A percentile compares a stretch with the other conserved stretches of the same genome.
Conservation (phyloP, 1,140 invertebrate species). For the Hylaeus volcanicus region DNA sequence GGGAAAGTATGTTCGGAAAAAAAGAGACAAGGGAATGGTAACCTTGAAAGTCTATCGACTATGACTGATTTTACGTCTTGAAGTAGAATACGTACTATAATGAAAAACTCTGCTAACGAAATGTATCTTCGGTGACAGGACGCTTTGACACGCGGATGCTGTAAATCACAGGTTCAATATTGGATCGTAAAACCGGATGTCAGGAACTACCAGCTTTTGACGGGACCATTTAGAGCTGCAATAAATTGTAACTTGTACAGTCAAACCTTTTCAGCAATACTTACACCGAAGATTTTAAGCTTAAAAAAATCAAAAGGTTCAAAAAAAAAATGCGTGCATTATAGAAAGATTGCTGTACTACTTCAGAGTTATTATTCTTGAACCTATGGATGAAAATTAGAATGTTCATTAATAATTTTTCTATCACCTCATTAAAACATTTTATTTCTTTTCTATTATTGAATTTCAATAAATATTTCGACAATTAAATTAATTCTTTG, state of each 20-base stretch:
- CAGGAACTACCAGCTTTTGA: constrained; percentile 66
- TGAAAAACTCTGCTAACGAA: constrained; percentile 26
- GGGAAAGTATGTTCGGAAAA: constrained; percentile 19
- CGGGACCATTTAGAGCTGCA: constrained; percentile 53
- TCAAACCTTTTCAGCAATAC: background rate
- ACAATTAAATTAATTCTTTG: too few relatives aligned
- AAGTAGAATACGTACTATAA: constrained; percentile 39
- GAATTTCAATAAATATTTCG: too few relatives aligned
- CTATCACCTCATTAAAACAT: too few relatives aligned
- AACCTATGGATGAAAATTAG: too few relatives aligned
- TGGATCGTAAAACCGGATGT: constrained; percentile 72
- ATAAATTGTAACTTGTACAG: constrained; percentile 54
- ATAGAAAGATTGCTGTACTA: too few relatives aligned
- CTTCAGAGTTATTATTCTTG: too few relatives aligned
- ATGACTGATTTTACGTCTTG: constrained; percentile 52
- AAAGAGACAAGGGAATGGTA: background rate
- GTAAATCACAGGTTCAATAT: constrained; percentile 73
- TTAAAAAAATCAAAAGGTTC: too few relatives aligned
- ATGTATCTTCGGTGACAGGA: background rate
- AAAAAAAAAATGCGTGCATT: too few relatives aligned
- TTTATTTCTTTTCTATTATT: too few relatives aligned
- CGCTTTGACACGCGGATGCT: constrained; percentile 52
- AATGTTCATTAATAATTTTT: too few relatives aligned
- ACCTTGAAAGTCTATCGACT: constrained; percentile 23
- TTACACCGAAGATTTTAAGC: background rate